Evolutionary conservation across 1,140 invertebrate genomes (phyloP).

Genomic region (Probaryconus sp.): DNA sequence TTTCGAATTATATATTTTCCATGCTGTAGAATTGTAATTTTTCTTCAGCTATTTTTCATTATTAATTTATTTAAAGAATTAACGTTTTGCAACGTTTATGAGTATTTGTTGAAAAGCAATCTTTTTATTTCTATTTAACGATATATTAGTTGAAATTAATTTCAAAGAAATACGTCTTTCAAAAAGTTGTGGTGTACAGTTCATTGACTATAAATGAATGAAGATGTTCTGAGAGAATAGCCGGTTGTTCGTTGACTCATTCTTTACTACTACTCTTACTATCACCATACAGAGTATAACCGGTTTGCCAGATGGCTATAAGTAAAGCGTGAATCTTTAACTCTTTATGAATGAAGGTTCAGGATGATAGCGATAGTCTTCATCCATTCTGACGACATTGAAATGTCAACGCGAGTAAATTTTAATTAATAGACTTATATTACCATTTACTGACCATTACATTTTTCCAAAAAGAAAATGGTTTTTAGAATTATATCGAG

Average conservation of each 20-base stretch:
- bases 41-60: too few species aligned
- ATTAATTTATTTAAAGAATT: too few species aligned
- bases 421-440: not conserved
- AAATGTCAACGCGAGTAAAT: slow-evolving; percentile 32
- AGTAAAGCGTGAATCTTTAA: slow-evolving; percentile 55
- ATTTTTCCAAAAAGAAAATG: slow-evolving; percentile 6
- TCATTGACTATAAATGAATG: slow-evolving; percentile 67
- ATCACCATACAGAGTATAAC: slow-evolving; percentile 61
- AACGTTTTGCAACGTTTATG: too few species aligned
- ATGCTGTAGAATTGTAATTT: too few species aligned
- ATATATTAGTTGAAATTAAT: too few species aligned
- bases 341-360: slow-evolving; percentile 69
- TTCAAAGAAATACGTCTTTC: too few species aligned
- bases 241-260: slow-evolving; percentile 60
- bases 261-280: slow-evolving; percentile 63
- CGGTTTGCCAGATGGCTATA: slow-evolving; percentile 65
- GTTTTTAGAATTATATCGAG: not conserved
- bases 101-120: too few species aligned
- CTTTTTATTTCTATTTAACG: too few species aligned
- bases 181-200: too few species aligned
- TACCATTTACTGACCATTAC: too few species aligned
- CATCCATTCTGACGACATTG: slow-evolving; percentile 60
- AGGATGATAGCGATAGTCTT: slow-evolving; percentile 48
- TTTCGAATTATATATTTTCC: too few species aligned
- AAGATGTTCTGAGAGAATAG: slow-evolving; percentile 65